Base-by-base conservation (phyloP, 1,140 invertebrate species). In the Ylistrum balloti region DNA sequence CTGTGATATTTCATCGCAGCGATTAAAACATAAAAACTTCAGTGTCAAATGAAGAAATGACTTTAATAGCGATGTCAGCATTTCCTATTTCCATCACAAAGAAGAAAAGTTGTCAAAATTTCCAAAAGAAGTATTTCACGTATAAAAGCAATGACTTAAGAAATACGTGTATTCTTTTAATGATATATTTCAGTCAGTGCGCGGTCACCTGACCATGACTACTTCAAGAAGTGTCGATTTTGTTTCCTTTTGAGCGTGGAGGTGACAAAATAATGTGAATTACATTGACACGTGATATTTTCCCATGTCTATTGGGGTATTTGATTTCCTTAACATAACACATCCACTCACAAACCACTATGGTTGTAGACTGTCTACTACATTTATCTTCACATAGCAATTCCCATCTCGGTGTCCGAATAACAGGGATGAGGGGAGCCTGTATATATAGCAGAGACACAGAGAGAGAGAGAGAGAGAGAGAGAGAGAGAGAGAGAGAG, bases 241-340 rank as follows among this genome's bases (percentile, higher is more conserved):
- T n/a, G 56, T 74, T 74, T 74, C n/a, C 41, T 74, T 74, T 28
- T 74, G n/a, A 74, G n/a, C 56, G n/a, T 74, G 56, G 13, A 74
- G n/a, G 56, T 74, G 56, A 74, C 56, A 74, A 74, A 74, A 74
- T 74, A n/a, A 74, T 28, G 56, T 28, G n/a, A 74, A 17, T 74
- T n/a, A 74, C 0, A 17, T 9, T 74, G 56, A 74, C 22, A 74
- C 11, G 56, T 74, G 56, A 74, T n/a, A n/a, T 74, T 28, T 74
- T 74, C 56, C 3, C 56, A 17, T 74, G 56, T 74, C 56, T 74
- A 74, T 74, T 28, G 7, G 56, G n/a, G 56, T n/a, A 28, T 74
- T 28, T 28, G 56, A 74, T 74, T 74, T 28, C 56, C 22, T n/a
- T 74, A 74, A 74, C 56, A 74, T 17, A 74, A 74, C 56, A 74